A percentile compares a stretch with the other conserved stretches of the same genome.
Evolutionary conservation across 2,797 vertebrate genomes (phyloP).

Genomic region (Coreius guichenoti): DNA sequence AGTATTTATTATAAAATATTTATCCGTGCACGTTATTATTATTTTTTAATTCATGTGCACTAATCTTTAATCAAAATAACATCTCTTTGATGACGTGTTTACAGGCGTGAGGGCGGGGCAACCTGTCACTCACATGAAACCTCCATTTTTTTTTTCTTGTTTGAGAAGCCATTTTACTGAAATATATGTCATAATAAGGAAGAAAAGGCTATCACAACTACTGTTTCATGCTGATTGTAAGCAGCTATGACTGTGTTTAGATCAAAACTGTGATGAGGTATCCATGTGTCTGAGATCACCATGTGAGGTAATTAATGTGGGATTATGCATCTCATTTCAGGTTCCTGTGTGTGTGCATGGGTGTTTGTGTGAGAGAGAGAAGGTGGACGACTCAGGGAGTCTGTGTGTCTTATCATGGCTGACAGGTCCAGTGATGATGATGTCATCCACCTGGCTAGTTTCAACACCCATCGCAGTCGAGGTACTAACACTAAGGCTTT

Average conservation of each 20-base stretch:
- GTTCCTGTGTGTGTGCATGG: slow-evolving; percentile 55
- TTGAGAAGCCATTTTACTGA: not conserved
- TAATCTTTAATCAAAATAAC: not conserved
- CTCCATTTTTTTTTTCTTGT: not conserved
- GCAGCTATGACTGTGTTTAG: not conserved
- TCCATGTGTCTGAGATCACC: too few relatives aligned
- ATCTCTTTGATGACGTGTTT: not conserved
- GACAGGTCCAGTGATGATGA: slow-evolving; percentile 86
- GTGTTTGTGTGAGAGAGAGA: slow-evolving; percentile 61
- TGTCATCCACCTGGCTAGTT: slow-evolving; percentile 87
- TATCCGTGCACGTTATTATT: not conserved
- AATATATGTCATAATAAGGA: not conserved
- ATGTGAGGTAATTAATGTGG: not conserved
- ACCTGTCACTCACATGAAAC: not conserved
- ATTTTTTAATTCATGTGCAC: not conserved
- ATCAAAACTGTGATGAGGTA: not conserved
- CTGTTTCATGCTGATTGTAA: not conserved
- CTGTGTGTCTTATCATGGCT: slow-evolving; percentile 83
- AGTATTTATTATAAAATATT: not conserved
- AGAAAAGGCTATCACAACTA: not conserved
- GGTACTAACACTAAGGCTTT: slow-evolving; percentile 62
- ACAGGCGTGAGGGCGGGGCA: not conserved
- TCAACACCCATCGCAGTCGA: slow-evolving; percentile 85
- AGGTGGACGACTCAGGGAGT: slow-evolving; percentile 62
- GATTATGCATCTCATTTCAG: slow-evolving; percentile 47